Evolutionary conservation across 1,140 invertebrate species (phyloP).

Genomic region (Drosophila arizonae): DNA sequence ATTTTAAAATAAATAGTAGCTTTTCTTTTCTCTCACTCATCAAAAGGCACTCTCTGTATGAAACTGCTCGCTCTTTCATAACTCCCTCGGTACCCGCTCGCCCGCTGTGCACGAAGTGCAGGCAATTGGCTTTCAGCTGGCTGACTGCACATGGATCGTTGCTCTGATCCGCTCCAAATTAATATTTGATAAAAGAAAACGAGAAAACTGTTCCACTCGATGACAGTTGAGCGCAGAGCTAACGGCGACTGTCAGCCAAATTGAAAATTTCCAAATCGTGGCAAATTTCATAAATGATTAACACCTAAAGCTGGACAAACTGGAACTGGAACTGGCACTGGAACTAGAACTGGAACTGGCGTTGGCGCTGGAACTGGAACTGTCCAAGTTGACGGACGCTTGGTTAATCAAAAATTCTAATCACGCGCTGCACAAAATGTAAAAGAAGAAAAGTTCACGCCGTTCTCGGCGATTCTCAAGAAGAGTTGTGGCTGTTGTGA

Average conservation of each 20-base stretch:
- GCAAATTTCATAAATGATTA: slow-evolving; percentile 79
- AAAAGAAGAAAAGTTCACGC: not conserved
- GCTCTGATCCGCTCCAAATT: slow-evolving; percentile 25
- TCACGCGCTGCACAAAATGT: slow-evolving; percentile 15
- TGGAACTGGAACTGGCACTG: slow-evolving; percentile 36
- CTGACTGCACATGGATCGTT: not conserved
- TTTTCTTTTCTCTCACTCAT: too few species aligned
- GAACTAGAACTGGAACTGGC: slow-evolving; percentile 1
- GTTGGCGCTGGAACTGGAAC: slow-evolving; percentile 40
- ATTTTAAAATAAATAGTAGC: too few species aligned
- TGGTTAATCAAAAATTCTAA: slow-evolving; percentile 56
- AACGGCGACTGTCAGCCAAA: slow-evolving; percentile 68
- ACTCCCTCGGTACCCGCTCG: not conserved
- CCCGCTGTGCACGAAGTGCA: slow-evolving; percentile 1
- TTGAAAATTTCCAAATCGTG: slow-evolving; percentile 63
- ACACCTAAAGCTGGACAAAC: slow-evolving; percentile 74
- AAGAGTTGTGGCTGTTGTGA: slow-evolving; percentile 17
- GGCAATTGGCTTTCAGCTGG: not conserved
- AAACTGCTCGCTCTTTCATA: too few species aligned
- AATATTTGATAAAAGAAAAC: slow-evolving; percentile 46
- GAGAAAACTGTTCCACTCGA: slow-evolving; percentile 33
- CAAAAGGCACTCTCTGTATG: too few species aligned
- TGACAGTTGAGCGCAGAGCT: slow-evolving; percentile 46
- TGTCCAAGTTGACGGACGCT: slow-evolving; percentile 7
- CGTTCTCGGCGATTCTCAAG: slow-evolving; percentile 8